Base-by-base conservation (phyloP, 2,797 vertebrate genomes). In the Alectoris magna region DNA sequence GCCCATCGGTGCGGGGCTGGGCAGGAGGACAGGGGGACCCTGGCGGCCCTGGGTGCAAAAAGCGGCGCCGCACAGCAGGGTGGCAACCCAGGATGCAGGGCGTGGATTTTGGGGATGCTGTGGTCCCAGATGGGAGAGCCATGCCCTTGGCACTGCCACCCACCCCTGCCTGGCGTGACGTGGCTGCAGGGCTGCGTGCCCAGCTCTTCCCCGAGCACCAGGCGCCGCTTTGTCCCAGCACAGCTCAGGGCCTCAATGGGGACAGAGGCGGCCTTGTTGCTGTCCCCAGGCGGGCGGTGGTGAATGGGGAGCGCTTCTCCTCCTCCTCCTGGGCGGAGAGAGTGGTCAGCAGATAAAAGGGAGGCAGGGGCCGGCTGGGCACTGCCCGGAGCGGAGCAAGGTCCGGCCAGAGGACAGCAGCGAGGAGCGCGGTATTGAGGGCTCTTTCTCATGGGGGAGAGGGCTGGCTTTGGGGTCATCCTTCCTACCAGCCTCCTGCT, bases 281-380 rank as follows among this genome's bases (percentile, higher is more conserved):
- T 0, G 1, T 87, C 69, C 44, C 0, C 10, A 77, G 86, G n/a
- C 70, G n/a, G 88, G 74, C 10, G 0, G 87, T 11, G 44, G 80
- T 31, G 80, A 66, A 74, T 0, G 0, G 44, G 16, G 36, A 1
- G 0, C 81, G 31, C 48, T 81, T 67, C 72, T 22, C 87, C 93
- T 88, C 96, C 96, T 95, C 95, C 79, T 88, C 24, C 64, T 60
- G 96, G 96, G 94, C 73, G 96, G 96, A 51, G 91, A 91, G 73
- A 95, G 51, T 75, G 91, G 79, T 24, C 87, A 70, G 83, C 19
- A 88, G 39, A 96, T 96, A 96, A 95, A 96, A 93, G 76, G 67
- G 84, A 70, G 67, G 46, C 34, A 27, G 23, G 41, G 67, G 60
- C 67, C 82, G 71, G 82, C 84, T 67, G 84, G 87, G 43, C 43